Base-by-base conservation (phyloP, 1,140 invertebrate genomes). In the Aphelinus atriplicis region DNA sequence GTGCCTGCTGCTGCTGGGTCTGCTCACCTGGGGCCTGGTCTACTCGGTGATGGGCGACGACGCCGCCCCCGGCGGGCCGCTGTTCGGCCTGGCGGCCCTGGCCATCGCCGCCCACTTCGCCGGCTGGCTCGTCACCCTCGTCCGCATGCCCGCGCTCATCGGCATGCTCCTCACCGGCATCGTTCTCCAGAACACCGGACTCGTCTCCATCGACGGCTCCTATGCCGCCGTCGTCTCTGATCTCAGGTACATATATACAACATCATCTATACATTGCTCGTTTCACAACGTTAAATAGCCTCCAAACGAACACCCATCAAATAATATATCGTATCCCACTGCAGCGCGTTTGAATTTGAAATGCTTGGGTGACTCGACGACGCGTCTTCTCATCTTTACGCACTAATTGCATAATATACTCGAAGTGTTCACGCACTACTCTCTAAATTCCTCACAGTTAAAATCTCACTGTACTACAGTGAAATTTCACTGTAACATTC, bases 161-260 rank as follows among this genome's bases (percentile, higher is more conserved):
- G 95, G 95, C 10, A 96, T 96, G 94, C 90, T 97, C 7, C 81
- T 95, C 73, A 92, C 94, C 45, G 95, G 95, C 71, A 91, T 96
- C 51, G 78, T 95, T 9, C 90, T 95, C 81, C 92, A 94, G 83
- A 96, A 96, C 84, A 85, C 94, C 9, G 92, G 92, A n/a, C 90
- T 93, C 79, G 90, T 95, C 43, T 85, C 91, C 80, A 92, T 95
- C 80, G 90, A 92, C 72, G 89, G 90, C 1, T 85, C 88, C 47
- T 94, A 93, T 82, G 79, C 85, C 45, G 82, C 88, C 56, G 90
- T 95, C 5, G 88, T 92, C 7, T 89, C 90, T 45, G 91, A 92
- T 82, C 86, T 95, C 72, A 92, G 93, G 92, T 93, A 53, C 51
- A 53, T 53, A 53, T 53, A 53, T 53, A 6, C 0, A 6, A 53